Base-by-base conservation (phyloP, 2,797 vertebrate species). In the Typhlichthys subterraneus region DNA sequence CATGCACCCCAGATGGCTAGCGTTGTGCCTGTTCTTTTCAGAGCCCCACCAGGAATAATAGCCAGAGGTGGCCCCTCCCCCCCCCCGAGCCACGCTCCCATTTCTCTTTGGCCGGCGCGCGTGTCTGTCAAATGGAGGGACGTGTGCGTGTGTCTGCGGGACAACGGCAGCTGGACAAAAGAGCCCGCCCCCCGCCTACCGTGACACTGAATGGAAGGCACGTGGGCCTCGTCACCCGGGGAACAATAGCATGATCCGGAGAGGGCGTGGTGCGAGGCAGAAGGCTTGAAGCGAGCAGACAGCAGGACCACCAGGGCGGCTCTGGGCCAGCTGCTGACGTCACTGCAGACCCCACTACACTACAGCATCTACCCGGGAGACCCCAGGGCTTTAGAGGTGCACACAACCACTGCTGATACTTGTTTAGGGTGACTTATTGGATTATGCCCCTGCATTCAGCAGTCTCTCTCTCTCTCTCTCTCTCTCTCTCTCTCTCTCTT, bases 1-100 rank as follows among this genome's bases (percentile, higher is more conserved):
- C 87, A 84, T 65, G 70, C 84, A 90, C 87, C 91, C 91, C 93
- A 94, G 93, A 94, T 94, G 93, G 93, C 73, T 76, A 81, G 79
- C 77, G 81, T 23, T 23, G 19, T 76, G 83, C 89, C 91, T 89
- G 85, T 84, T 88, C 90, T 92, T 91, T 91, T 92, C 89, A 91
- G 77, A 67, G 69, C 73, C 81, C 49, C 85, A 12, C 61, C 13
- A 31, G 82, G 86, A 87, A 92, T 87, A 91, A 93, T 89, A 89
- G 85, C 88, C 89, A 89, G 86, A 81, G 81, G 88, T 88, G 80
- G 88, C 83, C 86, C 84, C 84, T 67, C 87, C 83, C 56, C 65
- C 45, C 73, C 82, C 38, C n/a, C n/a, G 70, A 63, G 56, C 62
- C 57, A 50, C 23, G 0, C 59, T 58, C 72, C 82, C 84, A 67